These are phyloP conservation scores for Hoplodrina blanda DNA, from an alignment of 2,888 invertebrate species.

Conservation along the genomic window DNA sequence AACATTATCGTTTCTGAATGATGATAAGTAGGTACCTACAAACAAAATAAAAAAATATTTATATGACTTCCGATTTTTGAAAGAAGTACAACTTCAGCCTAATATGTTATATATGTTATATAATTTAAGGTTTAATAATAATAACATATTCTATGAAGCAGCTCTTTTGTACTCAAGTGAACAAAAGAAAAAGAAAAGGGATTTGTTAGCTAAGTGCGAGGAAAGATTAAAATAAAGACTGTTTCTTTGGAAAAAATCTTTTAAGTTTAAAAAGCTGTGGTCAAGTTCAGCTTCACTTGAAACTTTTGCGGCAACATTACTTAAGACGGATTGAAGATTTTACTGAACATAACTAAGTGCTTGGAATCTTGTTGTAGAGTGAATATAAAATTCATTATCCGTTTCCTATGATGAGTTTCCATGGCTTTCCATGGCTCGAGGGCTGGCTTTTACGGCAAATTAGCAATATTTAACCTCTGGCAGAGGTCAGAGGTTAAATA, in stretches of 20 bases:
- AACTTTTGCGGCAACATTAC: slow-evolving; percentile 19
- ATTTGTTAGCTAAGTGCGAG: slow-evolving; percentile 27
- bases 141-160: not conserved
- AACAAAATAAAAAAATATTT: no score
- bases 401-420: not conserved
- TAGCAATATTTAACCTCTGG: no score
- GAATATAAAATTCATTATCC: not conserved
- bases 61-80: no score
- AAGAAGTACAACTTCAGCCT: no score
- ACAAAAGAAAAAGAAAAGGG: slow-evolving; percentile 46
- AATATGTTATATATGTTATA: no score
- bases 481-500: no score
- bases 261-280: slow-evolving; percentile 16
- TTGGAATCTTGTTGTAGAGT: slow-evolving; percentile 1
- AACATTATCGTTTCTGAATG: no score
- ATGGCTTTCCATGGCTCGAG: not conserved
- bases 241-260: slow-evolving; percentile 17
- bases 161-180: slow-evolving; percentile 18
- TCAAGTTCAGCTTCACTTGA: slow-evolving; percentile 15
- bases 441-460: not conserved
- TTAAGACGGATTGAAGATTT: slow-evolving; percentile 17
- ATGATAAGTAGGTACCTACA: no score
- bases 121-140: no score
- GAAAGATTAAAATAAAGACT: slow-evolving; percentile 37
- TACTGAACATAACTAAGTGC: not conserved